Evolutionary conservation across 2,797 vertebrate species (phyloP).

Genomic region (Epinephelus awoara): DNA sequence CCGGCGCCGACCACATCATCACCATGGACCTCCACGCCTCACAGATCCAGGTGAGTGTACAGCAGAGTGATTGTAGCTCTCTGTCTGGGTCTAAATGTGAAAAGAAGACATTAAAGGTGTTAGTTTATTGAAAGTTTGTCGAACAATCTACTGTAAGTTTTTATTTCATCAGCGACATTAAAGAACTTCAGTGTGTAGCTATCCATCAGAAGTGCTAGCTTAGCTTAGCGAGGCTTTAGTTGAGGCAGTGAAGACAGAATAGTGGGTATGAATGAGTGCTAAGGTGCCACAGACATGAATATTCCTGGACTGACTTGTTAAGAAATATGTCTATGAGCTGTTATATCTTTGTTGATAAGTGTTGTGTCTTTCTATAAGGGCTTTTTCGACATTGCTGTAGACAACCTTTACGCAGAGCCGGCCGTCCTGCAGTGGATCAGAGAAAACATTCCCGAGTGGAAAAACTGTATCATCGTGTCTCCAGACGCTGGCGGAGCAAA

Average conservation of each 20-base stretch:
- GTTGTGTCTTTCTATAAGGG: constrained; percentile 80
- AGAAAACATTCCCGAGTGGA: constrained; percentile 95
- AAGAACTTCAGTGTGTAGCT: too few species aligned
- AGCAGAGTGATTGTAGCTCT: fast-evolving
- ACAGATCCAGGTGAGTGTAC: constrained; percentile 91
- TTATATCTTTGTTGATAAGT: too few species aligned
- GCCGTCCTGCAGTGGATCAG: constrained; percentile 95
- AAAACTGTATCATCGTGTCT: constrained; percentile 94
- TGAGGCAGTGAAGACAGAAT: too few species aligned
- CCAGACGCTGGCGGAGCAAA: constrained; percentile 96
- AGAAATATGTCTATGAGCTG: too few species aligned
- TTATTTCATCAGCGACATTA: background rate
- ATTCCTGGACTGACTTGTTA: too few species aligned
- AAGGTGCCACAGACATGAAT: too few species aligned
- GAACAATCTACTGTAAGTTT: background rate
- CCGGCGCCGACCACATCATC: constrained; percentile 96
- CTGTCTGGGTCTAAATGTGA: background rate
- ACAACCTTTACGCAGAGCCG: constrained; percentile 96
- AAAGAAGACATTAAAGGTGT: background rate
- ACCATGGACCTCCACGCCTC: constrained; percentile 98
- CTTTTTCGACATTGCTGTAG: constrained; percentile 97
- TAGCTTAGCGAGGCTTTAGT: too few species aligned
- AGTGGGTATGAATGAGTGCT: too few species aligned
- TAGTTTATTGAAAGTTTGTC: too few species aligned
- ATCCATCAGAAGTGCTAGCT: too few species aligned